Conservation (phyloP, 2,888 invertebrate genomes). For the Callimorpha dominula region DNA sequence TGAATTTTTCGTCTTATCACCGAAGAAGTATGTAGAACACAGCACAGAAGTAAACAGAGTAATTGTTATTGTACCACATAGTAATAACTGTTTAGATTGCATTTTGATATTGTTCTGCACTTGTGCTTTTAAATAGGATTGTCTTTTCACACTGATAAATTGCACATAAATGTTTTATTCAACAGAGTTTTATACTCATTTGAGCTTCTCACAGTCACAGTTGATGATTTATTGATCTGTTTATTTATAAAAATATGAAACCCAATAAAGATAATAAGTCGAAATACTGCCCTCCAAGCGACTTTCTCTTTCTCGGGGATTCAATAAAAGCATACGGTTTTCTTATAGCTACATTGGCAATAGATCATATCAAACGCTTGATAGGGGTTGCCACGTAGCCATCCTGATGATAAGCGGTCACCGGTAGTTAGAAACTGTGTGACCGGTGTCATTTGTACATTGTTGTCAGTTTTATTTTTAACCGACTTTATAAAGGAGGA, state of each 20-base stretch:
- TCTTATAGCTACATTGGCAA: no score
- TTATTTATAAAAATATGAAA: neutral
- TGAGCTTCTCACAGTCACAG: neutral
- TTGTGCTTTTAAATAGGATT: neutral
- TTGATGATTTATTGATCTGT: neutral
- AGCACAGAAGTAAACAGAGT: slow-evolving; percentile 52
- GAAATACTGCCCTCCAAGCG: no score
- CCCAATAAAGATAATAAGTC: neutral
- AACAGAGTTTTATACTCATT: neutral
- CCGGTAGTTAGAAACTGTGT: no score
- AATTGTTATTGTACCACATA: slow-evolving; percentile 28
- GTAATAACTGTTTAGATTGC: neutral
- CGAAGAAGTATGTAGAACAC: slow-evolving; percentile 61
- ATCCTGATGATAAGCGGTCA: no score
- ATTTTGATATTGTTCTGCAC: neutral
- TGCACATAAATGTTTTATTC: neutral
- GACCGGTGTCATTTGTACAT: no score
- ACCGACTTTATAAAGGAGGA: no score
- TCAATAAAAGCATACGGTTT: no score
- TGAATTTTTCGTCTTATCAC: slow-evolving; percentile 49
- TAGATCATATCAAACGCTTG: no score
- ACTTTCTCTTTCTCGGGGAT: no score
- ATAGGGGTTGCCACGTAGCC: no score
- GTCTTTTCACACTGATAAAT: neutral
- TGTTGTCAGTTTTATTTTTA: no score